These are phyloP conservation scores for Triplophysa yarkandensis DNA, from an alignment of 2,797 vertebrate species.

Conservation along the genomic window DNA sequence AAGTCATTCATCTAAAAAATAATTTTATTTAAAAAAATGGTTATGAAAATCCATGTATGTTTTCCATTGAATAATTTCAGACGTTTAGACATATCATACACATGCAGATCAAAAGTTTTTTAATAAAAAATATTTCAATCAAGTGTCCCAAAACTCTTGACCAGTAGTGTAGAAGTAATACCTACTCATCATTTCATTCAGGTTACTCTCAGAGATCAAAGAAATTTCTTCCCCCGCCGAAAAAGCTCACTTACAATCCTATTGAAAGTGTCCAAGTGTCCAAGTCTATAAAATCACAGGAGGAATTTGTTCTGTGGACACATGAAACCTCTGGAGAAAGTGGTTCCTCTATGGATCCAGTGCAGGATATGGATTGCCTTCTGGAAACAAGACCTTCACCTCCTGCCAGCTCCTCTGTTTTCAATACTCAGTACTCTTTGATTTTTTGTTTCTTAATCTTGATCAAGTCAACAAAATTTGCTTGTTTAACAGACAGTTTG, in stretches of 20 bases:
- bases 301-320: constrained; percentile 19
- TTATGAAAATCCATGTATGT: no score
- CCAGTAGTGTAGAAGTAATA: neutral
- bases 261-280: constrained; percentile 46
- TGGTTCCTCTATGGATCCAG: neutral
- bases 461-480: constrained; percentile 18
- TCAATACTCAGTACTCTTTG: constrained; percentile 42
- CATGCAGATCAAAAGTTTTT: no score
- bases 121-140: no score
- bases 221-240: constrained; percentile 55
- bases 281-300: constrained; percentile 46
- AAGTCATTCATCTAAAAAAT: no score
- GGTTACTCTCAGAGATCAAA: constrained; percentile 65
- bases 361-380: constrained; percentile 15
- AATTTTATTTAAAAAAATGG: no score
- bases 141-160: no score
- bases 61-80: no score
- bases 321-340: constrained; percentile 14
- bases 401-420: constrained; percentile 1
- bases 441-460: constrained; percentile 8
- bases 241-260: constrained; percentile 45
- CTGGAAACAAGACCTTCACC: constrained; percentile 16
- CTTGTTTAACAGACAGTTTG: constrained; percentile 5
- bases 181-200: constrained; percentile 49
- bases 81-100: no score